Conservation (phyloP, 2,888 invertebrate species). For the Selenia dentaria region DNA sequence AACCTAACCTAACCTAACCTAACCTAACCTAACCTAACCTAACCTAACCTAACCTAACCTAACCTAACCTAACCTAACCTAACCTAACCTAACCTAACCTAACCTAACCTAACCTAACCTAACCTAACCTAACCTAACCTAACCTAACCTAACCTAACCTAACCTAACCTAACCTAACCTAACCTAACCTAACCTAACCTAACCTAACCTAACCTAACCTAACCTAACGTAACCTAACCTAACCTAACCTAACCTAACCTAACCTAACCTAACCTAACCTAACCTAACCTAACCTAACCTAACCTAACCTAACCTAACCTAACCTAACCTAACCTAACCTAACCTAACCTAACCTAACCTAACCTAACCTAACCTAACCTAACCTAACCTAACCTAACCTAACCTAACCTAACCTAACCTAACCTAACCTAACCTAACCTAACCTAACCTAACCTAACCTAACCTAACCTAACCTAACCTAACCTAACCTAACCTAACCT, state of each 20-base stretch:
- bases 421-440: slow-evolving; percentile 22
- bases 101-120: slow-evolving; percentile 2
- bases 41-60: slow-evolving; percentile 6
- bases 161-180: slow-evolving; percentile 20
- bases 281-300: slow-evolving; percentile 20
- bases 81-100: slow-evolving; percentile 5
- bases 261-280: slow-evolving; percentile 20
- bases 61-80: slow-evolving; percentile 5
- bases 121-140: slow-evolving; percentile 8
- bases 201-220: slow-evolving; percentile 18
- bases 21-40: slow-evolving; percentile 10
- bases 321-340: slow-evolving; percentile 20
- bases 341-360: slow-evolving; percentile 20
- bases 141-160: slow-evolving; percentile 13
- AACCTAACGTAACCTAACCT: slow-evolving; percentile 18
- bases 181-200: slow-evolving; percentile 19
- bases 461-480: slow-evolving; percentile 27
- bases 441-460: slow-evolving; percentile 20
- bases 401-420: slow-evolving; percentile 21
- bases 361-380: slow-evolving; percentile 20
- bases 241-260: slow-evolving; percentile 20
- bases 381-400: slow-evolving; percentile 19
- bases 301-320: slow-evolving; percentile 10
- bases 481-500: slow-evolving; percentile 32
- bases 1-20: slow-evolving; percentile 10